Conservation (phyloP, 2,888 invertebrate species). For the Panzeria rudis region DNA sequence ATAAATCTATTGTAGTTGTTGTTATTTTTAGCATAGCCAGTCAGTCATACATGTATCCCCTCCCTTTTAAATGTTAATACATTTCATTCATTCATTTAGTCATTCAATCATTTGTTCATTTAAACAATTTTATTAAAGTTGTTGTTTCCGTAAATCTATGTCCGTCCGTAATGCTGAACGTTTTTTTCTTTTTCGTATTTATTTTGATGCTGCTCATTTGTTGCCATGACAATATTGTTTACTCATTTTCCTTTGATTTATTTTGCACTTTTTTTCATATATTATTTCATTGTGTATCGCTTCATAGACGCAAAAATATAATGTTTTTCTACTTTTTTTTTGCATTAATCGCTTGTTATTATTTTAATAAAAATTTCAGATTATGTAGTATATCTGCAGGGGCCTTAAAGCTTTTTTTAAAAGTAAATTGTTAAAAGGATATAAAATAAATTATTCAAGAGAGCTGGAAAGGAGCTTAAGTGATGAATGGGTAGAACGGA, state of each 20-base stretch:
- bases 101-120: constrained; percentile 58
- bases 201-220: constrained; percentile 66
- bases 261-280: constrained; percentile 28
- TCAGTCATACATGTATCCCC: not conserved
- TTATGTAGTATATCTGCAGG: constrained; percentile 56
- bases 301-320: constrained; percentile 12
- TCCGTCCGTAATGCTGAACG: not conserved
- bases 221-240: constrained; percentile 60
- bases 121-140: constrained; percentile 5
- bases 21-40: not conserved
- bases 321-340: not conserved
- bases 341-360: constrained; percentile 65
- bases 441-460: not conserved
- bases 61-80: not conserved
- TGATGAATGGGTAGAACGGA: not conserved
- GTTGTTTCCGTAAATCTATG: not conserved
- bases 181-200: constrained; percentile 16
- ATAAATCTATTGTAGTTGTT: constrained; percentile 21
- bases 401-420: not conserved
- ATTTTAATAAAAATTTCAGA: constrained; percentile 52
- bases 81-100: constrained; percentile 48
- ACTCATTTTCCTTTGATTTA: constrained; percentile 37
- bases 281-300: constrained; percentile 2
- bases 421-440: not conserved
- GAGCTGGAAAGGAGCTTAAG: not conserved